phyloP scores from a whole-genome alignment of 2,797 vertebrate genomes.

The Orestias chungarensis region DNA sequence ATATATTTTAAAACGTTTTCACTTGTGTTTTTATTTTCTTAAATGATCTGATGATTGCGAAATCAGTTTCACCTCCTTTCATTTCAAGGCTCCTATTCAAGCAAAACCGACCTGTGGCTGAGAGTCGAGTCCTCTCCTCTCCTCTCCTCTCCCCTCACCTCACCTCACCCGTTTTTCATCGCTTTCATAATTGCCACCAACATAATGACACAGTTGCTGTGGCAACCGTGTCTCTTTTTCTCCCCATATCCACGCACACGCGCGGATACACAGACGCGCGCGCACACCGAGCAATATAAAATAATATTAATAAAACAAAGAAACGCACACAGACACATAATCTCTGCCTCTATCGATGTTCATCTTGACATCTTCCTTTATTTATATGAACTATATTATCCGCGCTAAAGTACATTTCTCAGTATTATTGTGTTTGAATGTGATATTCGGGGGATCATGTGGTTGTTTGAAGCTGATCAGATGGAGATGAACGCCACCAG shows the following conservation, averaged over 20 bases:
- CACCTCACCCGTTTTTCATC: constrained; percentile 73
- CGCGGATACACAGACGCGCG: background rate
- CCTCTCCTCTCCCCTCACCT: no score
- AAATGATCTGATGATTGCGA: background rate
- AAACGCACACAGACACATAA: constrained; percentile 12
- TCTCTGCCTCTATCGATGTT: no score
- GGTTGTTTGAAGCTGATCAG: constrained; percentile 13
- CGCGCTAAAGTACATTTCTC: no score
- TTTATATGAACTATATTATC: background rate
- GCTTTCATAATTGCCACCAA: constrained; percentile 84
- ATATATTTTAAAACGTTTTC: background rate
- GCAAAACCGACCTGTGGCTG: no score
- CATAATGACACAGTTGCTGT: constrained; percentile 87
- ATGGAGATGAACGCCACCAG: constrained; percentile 53
- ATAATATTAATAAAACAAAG: no score
- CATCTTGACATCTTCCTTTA: no score
- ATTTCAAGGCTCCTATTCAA: no score
- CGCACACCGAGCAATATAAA: constrained; percentile 20
- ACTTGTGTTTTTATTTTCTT: background rate
- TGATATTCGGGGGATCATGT: background rate
- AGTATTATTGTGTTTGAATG: background rate
- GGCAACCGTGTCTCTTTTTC: constrained; percentile 75
- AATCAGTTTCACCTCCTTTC: constrained; percentile 5
- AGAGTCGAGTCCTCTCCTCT: no score
- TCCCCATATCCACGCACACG: constrained; percentile 26